A percentile compares a stretch with the other conserved stretches of the same genome.
These are phyloP conservation scores for Bombus difficillimus DNA, from an alignment of 1,140 invertebrate genomes.

Conservation along the genomic window DNA sequence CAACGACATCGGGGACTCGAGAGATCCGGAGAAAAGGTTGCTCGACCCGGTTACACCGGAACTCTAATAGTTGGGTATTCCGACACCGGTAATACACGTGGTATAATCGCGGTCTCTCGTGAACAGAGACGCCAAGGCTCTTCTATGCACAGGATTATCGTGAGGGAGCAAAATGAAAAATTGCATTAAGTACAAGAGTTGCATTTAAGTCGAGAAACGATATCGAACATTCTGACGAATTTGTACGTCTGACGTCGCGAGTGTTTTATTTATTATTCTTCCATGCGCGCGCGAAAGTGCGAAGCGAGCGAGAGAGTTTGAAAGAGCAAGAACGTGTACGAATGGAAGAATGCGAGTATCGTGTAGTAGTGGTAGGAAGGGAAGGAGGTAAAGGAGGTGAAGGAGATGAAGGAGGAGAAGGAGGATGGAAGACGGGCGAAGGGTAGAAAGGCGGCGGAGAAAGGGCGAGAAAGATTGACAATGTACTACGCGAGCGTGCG, in stretches of 20 bases:
- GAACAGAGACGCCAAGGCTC: not conserved
- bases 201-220: constrained; percentile 78
- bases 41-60: constrained; percentile 80
- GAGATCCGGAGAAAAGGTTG: constrained; percentile 80
- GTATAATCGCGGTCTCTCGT: too few relatives aligned
- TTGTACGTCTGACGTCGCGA: constrained; percentile 61
- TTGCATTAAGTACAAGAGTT: constrained; percentile 81
- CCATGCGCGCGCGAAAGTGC: constrained; percentile 37
- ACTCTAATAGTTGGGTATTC: constrained; percentile 69
- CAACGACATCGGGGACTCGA: constrained; percentile 75
- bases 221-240: constrained; percentile 49
- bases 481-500: constrained; percentile 49
- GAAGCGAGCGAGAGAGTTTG: not conserved
- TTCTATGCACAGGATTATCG: not conserved
- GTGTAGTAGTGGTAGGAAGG: not conserved
- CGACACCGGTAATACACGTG: too few relatives aligned
- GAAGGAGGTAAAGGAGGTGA: too few relatives aligned
- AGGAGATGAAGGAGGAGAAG: not conserved
- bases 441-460: not conserved
- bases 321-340: not conserved
- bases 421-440: not conserved
- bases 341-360: not conserved
- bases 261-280: constrained; percentile 70
- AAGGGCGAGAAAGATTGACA: constrained; percentile 41
- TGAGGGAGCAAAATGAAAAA: constrained; percentile 70